Evolutionary conservation across 2,888 invertebrate species (phyloP).

Genomic region (Melitaea athalia): DNA sequence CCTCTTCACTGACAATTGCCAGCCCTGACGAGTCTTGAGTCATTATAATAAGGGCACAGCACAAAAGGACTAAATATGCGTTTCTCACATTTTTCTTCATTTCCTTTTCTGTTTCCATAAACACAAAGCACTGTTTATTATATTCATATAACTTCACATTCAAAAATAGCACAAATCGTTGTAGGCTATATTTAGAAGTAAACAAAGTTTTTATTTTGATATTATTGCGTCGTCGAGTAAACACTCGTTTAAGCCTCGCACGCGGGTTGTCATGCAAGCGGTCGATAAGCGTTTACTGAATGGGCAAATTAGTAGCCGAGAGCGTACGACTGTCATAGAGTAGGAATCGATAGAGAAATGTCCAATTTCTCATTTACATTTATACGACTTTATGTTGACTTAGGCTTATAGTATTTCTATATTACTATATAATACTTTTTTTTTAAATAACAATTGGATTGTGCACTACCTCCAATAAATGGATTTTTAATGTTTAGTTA

Average conservation of each 20-base stretch:
- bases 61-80: neutral
- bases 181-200: too few species aligned
- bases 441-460: too few species aligned
- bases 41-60: conserved; percentile 10
- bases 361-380: neutral
- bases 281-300: conserved; percentile 39
- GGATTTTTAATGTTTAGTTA: too few species aligned
- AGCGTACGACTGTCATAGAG: conserved; percentile 19
- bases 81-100: neutral
- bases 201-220: too few species aligned
- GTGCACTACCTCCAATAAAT: too few species aligned
- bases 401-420: neutral
- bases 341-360: conserved; percentile 17
- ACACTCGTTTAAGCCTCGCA: conserved; percentile 1
- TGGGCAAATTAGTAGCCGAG: conserved; percentile 25
- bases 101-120: neutral
- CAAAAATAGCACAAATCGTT: too few species aligned
- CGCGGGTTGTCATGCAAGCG: conserved; percentile 28
- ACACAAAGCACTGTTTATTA: neutral
- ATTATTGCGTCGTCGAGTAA: too few species aligned
- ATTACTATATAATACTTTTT: too few species aligned
- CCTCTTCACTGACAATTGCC: neutral
- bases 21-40: neutral
- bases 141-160: neutral
- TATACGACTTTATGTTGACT: neutral